These are phyloP conservation scores for Mionectes olivaceus DNA, from an alignment of 2,797 vertebrate genomes.

Conservation along the genomic window DNA sequence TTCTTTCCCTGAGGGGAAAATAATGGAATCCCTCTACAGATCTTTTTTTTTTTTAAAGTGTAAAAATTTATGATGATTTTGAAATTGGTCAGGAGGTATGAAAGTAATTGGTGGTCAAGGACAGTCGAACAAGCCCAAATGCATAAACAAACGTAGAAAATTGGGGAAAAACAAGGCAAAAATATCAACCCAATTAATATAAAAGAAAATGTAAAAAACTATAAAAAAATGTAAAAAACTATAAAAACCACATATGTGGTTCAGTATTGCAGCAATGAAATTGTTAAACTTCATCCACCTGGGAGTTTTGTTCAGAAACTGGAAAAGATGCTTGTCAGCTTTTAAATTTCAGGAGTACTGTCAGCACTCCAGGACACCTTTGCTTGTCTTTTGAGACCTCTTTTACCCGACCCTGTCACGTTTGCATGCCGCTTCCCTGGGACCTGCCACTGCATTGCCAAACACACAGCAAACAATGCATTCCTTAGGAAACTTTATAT, in stretches of 20 bases:
- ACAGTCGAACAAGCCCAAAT: neutral
- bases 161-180: neutral
- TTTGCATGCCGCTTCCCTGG: neutral
- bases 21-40: neutral
- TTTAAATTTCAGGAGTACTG: neutral
- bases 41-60: too few species aligned
- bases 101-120: neutral
- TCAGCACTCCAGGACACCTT: neutral
- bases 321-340: neutral
- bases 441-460: neutral
- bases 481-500: neutral
- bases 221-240: neutral
- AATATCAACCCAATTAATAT: fast-evolving
- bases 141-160: neutral
- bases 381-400: neutral
- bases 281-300: neutral
- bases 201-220: neutral
- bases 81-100: neutral
- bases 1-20: neutral
- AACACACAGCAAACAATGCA: neutral
- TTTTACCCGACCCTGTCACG: neutral
- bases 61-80: neutral
- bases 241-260: fast-evolving
- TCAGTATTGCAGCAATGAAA: neutral
- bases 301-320: neutral